Conservation (phyloP, 2,797 vertebrate species). For the Bryconaethiops microstoma region DNA sequence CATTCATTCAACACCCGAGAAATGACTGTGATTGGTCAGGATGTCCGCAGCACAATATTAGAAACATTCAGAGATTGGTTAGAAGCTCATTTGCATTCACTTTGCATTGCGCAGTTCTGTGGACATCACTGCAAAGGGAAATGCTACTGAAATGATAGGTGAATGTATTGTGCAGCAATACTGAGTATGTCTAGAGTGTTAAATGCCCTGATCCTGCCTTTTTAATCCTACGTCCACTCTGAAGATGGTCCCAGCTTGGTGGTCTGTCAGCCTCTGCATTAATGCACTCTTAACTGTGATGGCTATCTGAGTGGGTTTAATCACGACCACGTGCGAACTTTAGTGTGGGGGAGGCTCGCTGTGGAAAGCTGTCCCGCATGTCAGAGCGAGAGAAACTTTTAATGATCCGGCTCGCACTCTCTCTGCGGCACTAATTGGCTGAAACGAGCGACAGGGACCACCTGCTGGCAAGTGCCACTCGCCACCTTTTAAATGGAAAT, state of each 20-base stretch:
- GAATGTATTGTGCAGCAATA: neutral
- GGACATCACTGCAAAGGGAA: neutral
- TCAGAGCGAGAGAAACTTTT: slow-evolving; percentile 56
- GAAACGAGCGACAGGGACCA: slow-evolving; percentile 65
- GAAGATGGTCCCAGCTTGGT: neutral
- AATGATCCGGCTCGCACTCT: slow-evolving; percentile 58
- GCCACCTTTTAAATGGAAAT: slow-evolving; percentile 64
- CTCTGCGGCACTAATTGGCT: slow-evolving; percentile 68
- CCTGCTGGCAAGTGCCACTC: slow-evolving; percentile 65
- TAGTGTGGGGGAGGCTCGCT: slow-evolving; percentile 40
- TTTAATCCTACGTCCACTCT: neutral
- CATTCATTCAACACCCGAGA: neutral
- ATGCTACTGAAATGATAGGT: no score
- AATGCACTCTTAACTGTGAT: neutral
- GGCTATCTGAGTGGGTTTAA: slow-evolving; percentile 43
- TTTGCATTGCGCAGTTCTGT: neutral
- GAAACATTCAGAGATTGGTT: neutral
- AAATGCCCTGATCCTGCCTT: neutral
- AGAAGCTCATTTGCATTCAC: neutral
- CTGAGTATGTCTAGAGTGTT: neutral
- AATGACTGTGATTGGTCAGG: neutral
- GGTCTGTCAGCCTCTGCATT: slow-evolving; percentile 13
- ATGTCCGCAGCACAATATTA: neutral
- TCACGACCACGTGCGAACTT: slow-evolving; percentile 55
- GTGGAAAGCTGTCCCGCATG: slow-evolving; percentile 50